Evolutionary conservation across 2,888 invertebrate species (phyloP).

Genomic region (Drosophila infuscata): DNA sequence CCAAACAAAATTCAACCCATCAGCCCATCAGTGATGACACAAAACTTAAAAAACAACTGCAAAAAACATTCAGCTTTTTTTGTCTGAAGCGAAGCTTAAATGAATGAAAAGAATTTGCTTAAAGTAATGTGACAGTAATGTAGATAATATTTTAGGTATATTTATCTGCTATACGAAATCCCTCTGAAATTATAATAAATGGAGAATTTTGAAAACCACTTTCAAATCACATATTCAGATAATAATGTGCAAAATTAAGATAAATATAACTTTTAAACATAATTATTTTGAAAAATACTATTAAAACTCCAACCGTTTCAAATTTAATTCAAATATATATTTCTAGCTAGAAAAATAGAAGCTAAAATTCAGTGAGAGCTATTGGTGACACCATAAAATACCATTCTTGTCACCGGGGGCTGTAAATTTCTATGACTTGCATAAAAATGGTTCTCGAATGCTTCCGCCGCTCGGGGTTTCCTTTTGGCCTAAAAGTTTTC

Average conservation of each 20-base stretch:
- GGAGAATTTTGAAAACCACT: background rate
- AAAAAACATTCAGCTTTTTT: background rate
- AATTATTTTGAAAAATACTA: background rate
- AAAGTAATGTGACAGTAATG: too few species aligned
- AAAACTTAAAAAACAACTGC: conserved; percentile 1
- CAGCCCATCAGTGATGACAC: conserved; percentile 49
- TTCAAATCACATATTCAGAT: background rate
- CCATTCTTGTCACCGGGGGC: conserved; percentile 77
- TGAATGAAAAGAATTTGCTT: too few species aligned
- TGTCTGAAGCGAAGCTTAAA: background rate
- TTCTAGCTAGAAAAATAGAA: conserved; percentile 7
- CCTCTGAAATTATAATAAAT: background rate
- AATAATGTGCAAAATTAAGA: background rate
- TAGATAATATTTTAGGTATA: too few species aligned
- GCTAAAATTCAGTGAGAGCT: conserved; percentile 25
- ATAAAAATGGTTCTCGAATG: conserved; percentile 79
- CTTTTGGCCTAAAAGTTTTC: conserved; percentile 81
- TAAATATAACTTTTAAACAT: background rate
- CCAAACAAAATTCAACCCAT: conserved; percentile 29
- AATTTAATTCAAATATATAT: background rate
- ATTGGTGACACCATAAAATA: conserved; percentile 62
- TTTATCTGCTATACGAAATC: background rate
- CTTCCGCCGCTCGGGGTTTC: conserved; percentile 74
- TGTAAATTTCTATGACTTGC: conserved; percentile 81
- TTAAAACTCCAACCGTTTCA: background rate